These are phyloP conservation scores for Venustaconcha ellipsiformis DNA, from an alignment of 1,140 invertebrate genomes.

Conservation along the genomic window DNA sequence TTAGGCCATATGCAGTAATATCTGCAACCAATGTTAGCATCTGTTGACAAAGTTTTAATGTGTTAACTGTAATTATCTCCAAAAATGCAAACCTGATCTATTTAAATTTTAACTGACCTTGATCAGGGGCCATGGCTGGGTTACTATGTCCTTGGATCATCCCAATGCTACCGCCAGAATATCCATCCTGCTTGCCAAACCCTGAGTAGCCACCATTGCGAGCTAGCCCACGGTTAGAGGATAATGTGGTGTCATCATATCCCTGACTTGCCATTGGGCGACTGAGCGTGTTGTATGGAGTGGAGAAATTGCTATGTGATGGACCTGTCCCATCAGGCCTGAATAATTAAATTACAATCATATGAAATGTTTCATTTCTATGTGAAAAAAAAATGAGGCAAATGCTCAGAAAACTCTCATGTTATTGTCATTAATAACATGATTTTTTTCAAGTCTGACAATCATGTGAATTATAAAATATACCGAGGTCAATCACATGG, in stretches of 20 bases:
- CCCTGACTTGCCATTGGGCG: constrained; percentile 59
- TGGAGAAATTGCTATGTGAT: constrained; percentile 40
- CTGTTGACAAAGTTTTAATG: neutral
- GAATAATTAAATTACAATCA: neutral
- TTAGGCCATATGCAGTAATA: no score
- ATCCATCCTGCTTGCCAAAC: constrained; percentile 25
- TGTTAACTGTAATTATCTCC: neutral
- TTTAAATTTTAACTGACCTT: constrained; percentile 13
- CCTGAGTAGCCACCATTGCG: constrained; percentile 26
- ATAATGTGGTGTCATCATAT: constrained; percentile 63
- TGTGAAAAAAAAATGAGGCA: neutral
- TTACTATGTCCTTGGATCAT: constrained; percentile 45
- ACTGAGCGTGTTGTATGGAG: constrained; percentile 57
- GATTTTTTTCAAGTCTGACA: neutral
- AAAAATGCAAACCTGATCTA: neutral
- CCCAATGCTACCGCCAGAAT: constrained; percentile 23
- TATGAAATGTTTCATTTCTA: neutral
- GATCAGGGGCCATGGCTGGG: constrained; percentile 38
- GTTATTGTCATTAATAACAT: neutral
- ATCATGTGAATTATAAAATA: neutral
- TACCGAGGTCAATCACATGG: neutral
- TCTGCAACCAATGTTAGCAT: neutral
- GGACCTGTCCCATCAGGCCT: constrained; percentile 12
- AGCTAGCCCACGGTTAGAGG: constrained; percentile 38
- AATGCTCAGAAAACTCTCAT: neutral